Base-by-base conservation (phyloP, 2,113 vertebrate species). In the Oryzias melastigma region DNA sequence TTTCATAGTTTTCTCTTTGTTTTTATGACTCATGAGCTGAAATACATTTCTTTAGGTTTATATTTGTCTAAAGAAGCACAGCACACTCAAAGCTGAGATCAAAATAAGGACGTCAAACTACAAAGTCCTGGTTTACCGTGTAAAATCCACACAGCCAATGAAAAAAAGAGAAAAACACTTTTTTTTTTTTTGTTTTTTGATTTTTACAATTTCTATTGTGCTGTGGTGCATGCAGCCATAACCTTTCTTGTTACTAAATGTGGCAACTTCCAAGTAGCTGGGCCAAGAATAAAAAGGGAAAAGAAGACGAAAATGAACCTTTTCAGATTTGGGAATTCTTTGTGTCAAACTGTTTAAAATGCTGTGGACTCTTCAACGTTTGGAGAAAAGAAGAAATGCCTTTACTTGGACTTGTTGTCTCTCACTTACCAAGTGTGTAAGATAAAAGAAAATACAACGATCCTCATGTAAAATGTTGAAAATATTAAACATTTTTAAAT, bases 401-500 rank as follows among this genome's bases (percentile, higher is more conserved):
- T 74, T 80, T 75, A 67, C 54, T 49, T 72, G 52, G 62, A 75
- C 43, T 45, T 51, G 66, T 29, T 65, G 48, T 78, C 65, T 80
- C 67, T 60, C 18, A n/a, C 52, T 76, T 68, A 77, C 79, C 50
- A 65, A 62, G 72, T 71, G 80, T 87, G 83, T 90, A 74, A 79
- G 49, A 75, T 81, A 43, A 58, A 71, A 66, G 50, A 65, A 48
- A 64, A 50, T 62, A 65, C 78, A 65, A 79, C 48, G 58, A 61
- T 80, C 68, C 55, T 88, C 81, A 85, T 89, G 62, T 79, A 73
- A 35, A 89, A 90, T 88, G 84, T 89, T 73, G 22, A 86, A 80
- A 82, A 80, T 80, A 90, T 85, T 88, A 89, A 91, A 90, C 80
- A 73, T 84, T 84, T 85, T 85, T 81, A 68, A 80, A 81, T 64